phyloP scores from a whole-genome alignment of 2,113 vertebrate genomes.

The Piaya cayana region DNA sequence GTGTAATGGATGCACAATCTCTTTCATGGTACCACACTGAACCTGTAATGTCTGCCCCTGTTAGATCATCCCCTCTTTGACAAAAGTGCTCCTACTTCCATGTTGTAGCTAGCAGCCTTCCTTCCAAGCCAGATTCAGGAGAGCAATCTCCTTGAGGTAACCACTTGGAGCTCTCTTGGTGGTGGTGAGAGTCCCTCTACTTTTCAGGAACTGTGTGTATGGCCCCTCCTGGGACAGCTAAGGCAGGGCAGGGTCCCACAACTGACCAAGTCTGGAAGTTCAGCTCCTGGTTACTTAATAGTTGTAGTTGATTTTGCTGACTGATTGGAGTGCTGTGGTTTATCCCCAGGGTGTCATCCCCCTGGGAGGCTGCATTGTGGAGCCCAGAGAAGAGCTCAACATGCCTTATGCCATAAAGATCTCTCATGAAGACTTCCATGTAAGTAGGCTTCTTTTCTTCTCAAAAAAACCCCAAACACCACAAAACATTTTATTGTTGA shows the following conservation, averaged over 20 bases:
- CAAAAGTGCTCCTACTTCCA: background rate
- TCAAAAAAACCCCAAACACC: background rate
- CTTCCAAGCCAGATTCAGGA: background rate
- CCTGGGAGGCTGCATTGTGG: conserved; percentile 90
- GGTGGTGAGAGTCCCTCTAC: background rate
- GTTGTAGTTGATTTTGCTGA: background rate
- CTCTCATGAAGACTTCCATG: conserved; percentile 92
- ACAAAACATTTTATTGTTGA: background rate
- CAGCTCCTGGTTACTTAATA: background rate
- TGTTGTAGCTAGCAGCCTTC: background rate
- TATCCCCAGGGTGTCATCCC: conserved; percentile 90
- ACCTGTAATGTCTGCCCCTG: accelerated
- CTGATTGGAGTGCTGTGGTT: conserved; percentile 18
- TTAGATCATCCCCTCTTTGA: background rate
- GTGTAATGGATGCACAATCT: background rate
- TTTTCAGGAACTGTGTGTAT: background rate
- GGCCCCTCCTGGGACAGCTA: background rate
- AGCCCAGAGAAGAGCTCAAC: conserved; percentile 86
- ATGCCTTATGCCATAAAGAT: conserved; percentile 96
- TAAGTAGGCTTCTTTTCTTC: conserved; percentile 67
- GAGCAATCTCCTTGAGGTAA: background rate
- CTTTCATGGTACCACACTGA: background rate
- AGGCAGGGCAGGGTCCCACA: background rate
- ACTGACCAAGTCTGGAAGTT: background rate
- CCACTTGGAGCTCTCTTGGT: background rate